Conservation (phyloP, 2,113 vertebrate genomes). For the Todiramphus saurophagus region DNA sequence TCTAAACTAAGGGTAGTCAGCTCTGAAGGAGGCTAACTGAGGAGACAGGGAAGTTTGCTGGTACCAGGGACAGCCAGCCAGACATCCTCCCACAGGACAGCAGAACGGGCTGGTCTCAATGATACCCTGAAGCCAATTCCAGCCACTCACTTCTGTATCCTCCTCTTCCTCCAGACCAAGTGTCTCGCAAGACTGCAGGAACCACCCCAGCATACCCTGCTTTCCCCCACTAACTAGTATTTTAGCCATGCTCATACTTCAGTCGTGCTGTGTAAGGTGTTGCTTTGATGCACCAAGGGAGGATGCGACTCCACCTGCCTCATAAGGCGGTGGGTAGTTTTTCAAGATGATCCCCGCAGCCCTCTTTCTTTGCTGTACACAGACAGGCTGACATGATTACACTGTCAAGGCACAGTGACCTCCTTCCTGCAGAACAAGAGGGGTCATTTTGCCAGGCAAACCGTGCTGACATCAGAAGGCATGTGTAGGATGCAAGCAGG, state of each 20-base stretch:
- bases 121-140: background rate
- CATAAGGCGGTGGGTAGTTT: background rate
- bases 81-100: background rate
- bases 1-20: background rate
- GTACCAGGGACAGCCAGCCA: background rate
- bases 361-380: background rate
- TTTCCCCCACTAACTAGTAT: background rate
- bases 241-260: background rate
- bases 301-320: accelerated
- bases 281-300: background rate
- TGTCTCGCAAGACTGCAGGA: background rate
- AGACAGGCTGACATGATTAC: background rate
- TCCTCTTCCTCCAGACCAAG: background rate
- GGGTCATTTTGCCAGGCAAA: background rate
- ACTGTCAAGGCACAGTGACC: background rate
- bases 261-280: too few relatives aligned
- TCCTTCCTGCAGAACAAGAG: background rate
- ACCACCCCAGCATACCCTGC: background rate
- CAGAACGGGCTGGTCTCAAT: accelerated
- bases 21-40: background rate
- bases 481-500: background rate
- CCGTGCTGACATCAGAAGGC: background rate
- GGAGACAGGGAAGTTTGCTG: background rate
- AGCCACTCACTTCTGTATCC: background rate
- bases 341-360: background rate